Conservation (phyloP, 2,113 vertebrate genomes). For the Girardinichthys multiradiatus region DNA sequence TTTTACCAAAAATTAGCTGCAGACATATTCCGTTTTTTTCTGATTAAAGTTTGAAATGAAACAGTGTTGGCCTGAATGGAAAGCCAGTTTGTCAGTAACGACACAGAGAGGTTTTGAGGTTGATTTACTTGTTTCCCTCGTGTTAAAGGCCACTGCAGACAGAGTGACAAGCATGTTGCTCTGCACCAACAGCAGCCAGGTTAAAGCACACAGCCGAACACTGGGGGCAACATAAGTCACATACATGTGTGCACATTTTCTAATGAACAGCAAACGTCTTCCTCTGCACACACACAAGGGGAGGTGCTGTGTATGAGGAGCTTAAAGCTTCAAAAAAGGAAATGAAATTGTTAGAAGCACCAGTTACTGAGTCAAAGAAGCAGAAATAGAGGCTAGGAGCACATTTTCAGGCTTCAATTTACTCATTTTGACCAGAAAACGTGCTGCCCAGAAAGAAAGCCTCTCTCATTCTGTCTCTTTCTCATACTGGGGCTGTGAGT, state of each 20-base stretch:
- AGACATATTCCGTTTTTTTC: neutral
- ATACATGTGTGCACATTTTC: neutral
- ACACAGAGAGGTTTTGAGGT: constrained; percentile 52
- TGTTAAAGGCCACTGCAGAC: constrained; percentile 40
- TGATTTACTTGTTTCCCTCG: constrained; percentile 41
- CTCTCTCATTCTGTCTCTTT: constrained; percentile 7
- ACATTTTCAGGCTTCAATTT: neutral
- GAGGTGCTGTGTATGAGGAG: constrained; percentile 1
- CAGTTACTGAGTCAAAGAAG: constrained; percentile 11
- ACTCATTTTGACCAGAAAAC: constrained; percentile 34
- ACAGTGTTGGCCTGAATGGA: constrained; percentile 21
- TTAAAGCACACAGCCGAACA: neutral
- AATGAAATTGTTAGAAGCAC: constrained; percentile 28
- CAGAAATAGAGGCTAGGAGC: neutral
- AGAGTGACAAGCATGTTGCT: constrained; percentile 16
- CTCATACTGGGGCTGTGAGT: constrained; percentile 45
- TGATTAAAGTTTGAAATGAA: constrained; percentile 8
- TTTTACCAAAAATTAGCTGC: neutral
- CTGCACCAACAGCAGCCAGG: constrained; percentile 5
- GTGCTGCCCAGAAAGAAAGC: constrained; percentile 58
- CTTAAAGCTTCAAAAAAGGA: constrained; percentile 37
- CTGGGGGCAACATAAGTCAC: neutral
- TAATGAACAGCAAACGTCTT: constrained; percentile 12
- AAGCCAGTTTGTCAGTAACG: constrained; percentile 39
- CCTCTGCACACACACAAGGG: constrained; percentile 20